Evolutionary conservation across 2,113 vertebrate genomes (phyloP).

Genomic region (Uria lomvia): DNA sequence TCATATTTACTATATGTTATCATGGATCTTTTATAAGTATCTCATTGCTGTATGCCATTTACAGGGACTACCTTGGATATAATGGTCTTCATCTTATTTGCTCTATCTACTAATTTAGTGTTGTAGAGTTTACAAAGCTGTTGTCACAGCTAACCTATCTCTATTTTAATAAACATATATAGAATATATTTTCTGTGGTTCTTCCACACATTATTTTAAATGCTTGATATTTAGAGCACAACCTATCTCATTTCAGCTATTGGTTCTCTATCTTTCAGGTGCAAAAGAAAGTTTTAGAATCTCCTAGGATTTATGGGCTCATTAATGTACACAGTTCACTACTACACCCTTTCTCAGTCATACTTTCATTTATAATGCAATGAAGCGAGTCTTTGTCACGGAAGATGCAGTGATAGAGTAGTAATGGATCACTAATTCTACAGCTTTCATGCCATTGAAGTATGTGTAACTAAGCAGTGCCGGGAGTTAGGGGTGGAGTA

Average conservation of each 20-base stretch:
- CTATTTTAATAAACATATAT: neutral
- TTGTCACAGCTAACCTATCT: neutral
- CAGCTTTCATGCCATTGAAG: neutral
- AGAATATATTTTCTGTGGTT: neutral
- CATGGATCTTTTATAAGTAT: neutral
- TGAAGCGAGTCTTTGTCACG: neutral
- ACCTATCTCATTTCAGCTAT: neutral
- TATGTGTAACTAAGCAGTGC: neutral
- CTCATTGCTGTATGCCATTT: neutral
- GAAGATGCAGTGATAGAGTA: neutral
- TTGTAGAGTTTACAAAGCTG: neutral
- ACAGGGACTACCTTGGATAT: neutral
- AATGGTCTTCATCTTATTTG: neutral
- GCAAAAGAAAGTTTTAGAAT: neutral
- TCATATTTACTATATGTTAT: neutral
- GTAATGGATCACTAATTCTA: neutral
- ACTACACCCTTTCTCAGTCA: neutral
- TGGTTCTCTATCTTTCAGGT: neutral
- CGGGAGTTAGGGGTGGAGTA: constrained; percentile 26
- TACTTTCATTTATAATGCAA: neutral
- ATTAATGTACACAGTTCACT: neutral
- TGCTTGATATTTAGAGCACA: neutral
- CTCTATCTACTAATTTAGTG: neutral
- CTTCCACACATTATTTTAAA: neutral
- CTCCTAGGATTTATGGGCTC: neutral